Percentiles rank a stretch among this genome's conserved stretches.
phyloP scores from a whole-genome alignment of 2,888 invertebrate genomes.

The Mythimna albipuncta region DNA sequence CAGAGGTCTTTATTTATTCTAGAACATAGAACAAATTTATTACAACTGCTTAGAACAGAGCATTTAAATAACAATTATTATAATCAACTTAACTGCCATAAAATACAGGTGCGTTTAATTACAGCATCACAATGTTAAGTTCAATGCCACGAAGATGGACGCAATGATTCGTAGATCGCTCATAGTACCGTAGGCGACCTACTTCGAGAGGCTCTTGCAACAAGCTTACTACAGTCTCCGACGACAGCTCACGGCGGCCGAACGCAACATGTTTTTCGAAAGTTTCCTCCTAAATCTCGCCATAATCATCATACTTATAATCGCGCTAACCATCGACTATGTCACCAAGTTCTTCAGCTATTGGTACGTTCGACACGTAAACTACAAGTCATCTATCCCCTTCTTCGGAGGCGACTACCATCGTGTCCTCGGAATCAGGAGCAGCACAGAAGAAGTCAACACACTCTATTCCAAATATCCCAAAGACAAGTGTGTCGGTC shows the following conservation, averaged over 20 bases:
- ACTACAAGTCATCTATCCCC: constrained; percentile 81
- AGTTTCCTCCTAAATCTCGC: constrained; percentile 83
- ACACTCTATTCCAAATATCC: constrained; percentile 77
- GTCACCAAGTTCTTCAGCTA: constrained; percentile 88
- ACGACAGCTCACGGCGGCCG: constrained; percentile 74
- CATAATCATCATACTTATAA: constrained; percentile 76
- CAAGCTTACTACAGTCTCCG: constrained; percentile 76
- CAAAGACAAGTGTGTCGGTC: constrained; percentile 82
- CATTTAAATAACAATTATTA: constrained; percentile 11
- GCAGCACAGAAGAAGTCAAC: constrained; percentile 82
- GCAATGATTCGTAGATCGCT: constrained; percentile 53
- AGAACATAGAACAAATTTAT: constrained; percentile 5
- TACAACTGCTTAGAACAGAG: background rate
- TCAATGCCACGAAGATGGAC: constrained; percentile 70
- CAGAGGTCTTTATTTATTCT: background rate
- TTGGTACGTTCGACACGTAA: constrained; percentile 86
- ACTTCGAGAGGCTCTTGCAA: constrained; percentile 66
- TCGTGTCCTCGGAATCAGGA: constrained; percentile 79
- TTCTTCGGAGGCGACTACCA: constrained; percentile 86
- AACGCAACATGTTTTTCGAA: constrained; percentile 89
- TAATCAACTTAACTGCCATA: constrained; percentile 28
- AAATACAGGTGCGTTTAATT: constrained; percentile 48
- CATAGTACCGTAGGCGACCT: constrained; percentile 85
- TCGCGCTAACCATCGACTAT: constrained; percentile 84
- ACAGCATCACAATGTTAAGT: constrained; percentile 67